phyloP scores from a whole-genome alignment of 2,113 vertebrate species.

The Megaleporinus macrocephalus region DNA sequence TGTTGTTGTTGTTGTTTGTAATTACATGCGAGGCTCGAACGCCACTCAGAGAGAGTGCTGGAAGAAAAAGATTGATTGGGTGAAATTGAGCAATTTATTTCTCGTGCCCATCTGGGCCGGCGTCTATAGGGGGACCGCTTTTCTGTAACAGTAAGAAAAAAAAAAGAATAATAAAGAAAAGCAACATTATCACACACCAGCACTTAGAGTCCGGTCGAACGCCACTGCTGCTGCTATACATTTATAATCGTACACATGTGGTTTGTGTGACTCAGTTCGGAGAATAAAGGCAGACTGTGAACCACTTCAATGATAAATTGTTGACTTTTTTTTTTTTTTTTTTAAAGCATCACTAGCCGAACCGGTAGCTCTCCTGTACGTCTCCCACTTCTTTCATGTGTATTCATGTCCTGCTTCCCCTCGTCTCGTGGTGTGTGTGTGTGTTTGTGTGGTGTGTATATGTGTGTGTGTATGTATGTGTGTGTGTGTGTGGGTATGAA shows the following conservation, averaged over 20 bases:
- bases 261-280: no score
- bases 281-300: no score
- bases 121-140: background rate
- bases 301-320: no score
- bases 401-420: no score
- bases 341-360: no score
- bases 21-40: background rate
- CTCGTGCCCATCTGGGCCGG: background rate
- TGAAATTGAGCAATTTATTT: background rate
- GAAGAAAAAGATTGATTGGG: slow-evolving; percentile 12
- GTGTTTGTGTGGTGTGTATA: no score
- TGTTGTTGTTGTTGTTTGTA: slow-evolving; percentile 6
- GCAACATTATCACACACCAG: background rate
- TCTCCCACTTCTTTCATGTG: no score
- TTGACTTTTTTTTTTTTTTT: no score
- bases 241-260: background rate
- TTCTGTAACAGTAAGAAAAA: background rate
- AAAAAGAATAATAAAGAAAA: background rate
- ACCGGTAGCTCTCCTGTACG: no score
- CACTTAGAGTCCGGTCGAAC: background rate
- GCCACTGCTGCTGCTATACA: background rate
- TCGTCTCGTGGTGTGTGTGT: no score
- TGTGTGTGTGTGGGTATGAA: no score
- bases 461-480: no score
- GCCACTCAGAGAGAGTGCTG: background rate